phyloP scores from a whole-genome alignment of 2,888 invertebrate species.

The Synergus itoensis region DNA sequence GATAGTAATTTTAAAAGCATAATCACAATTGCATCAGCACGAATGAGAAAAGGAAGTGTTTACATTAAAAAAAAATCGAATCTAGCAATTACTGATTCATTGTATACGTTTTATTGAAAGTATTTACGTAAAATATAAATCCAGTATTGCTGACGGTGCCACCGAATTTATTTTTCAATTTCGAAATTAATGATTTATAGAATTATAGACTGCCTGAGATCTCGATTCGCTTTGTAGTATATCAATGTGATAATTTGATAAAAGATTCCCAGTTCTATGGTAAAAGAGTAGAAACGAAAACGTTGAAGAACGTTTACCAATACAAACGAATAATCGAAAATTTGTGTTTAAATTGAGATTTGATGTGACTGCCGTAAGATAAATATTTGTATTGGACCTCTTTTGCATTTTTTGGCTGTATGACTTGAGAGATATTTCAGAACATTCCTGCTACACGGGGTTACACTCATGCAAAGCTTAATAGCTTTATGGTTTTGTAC shows the following conservation, averaged over 20 bases:
- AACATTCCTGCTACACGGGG: constrained; percentile 14
- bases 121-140: background rate
- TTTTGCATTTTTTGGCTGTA: constrained; percentile 7
- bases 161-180: constrained; percentile 5
- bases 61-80: background rate
- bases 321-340: background rate
- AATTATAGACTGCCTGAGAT: constrained; percentile 21
- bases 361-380: background rate
- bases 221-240: background rate
- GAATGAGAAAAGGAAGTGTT: background rate
- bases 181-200: background rate
- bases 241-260: background rate
- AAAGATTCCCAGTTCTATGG: background rate
- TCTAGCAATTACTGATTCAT: background rate
- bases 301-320: background rate
- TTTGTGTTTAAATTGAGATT: background rate
- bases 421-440: background rate
- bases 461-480: constrained; percentile 10
- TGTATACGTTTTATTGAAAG: background rate
- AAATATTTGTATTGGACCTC: background rate
- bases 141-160: background rate
- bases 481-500: constrained; percentile 32
- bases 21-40: background rate
- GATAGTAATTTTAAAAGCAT: background rate
- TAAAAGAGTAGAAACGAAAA: background rate